Conservation (phyloP, 1,140 invertebrate genomes). For the Hyphantria cunea region DNA sequence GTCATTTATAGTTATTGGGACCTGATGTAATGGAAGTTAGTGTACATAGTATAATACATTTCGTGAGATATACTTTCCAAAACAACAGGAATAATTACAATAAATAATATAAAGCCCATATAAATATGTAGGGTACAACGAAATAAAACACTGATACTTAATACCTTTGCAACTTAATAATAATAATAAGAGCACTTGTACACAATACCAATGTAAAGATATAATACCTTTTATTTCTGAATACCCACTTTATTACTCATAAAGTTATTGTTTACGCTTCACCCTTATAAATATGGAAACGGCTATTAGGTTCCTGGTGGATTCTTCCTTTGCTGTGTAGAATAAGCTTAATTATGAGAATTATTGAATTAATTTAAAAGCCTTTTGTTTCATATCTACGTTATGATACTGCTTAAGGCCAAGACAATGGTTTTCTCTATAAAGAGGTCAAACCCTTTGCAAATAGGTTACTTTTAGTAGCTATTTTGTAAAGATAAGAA, state of each 20-base stretch:
- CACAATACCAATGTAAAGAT: neutral
- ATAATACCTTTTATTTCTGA: neutral
- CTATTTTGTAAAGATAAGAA: too few species aligned
- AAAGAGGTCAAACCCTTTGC: neutral
- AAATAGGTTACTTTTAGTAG: neutral
- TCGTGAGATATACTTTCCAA: too few species aligned
- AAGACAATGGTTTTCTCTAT: neutral
- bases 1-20: too few species aligned
- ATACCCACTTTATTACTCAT: slow-evolving; percentile 5
- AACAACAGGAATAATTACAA: too few species aligned
- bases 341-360: slow-evolving; percentile 1
- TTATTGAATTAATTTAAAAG: slow-evolving; percentile 17
- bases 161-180: too few species aligned
- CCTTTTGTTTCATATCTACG: slow-evolving; percentile 3
- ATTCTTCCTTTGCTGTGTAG: slow-evolving; percentile 4
- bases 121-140: too few species aligned
- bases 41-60: too few species aligned
- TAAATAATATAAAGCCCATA: too few species aligned
- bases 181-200: too few species aligned
- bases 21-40: too few species aligned
- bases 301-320: neutral
- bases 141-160: too few species aligned
- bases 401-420: neutral
- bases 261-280: neutral
- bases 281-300: slow-evolving; percentile 15